Conservation (phyloP, 2,888 invertebrate genomes). For the Eupithecia insigniata region DNA sequence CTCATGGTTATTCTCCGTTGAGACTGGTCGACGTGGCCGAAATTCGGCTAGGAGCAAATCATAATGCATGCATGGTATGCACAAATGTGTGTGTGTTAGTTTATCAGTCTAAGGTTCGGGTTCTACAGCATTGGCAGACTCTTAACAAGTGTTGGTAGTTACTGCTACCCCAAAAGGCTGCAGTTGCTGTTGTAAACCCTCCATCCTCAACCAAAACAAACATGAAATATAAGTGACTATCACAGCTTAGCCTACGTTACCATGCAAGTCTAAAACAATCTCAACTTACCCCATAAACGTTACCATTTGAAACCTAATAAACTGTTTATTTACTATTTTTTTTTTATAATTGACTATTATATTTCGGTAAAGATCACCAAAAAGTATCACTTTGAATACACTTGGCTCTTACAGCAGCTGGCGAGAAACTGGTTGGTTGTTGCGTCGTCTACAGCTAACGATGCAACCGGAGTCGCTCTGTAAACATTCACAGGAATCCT, state of each 20-base stretch:
- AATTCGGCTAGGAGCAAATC: neutral
- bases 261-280: conserved; percentile 1
- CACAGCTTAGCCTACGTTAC: neutral
- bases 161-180: neutral
- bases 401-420: conserved; percentile 67
- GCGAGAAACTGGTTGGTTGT: conserved; percentile 67
- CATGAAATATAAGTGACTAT: neutral
- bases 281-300: conserved; percentile 13
- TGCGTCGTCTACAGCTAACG: conserved; percentile 64
- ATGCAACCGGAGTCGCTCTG: conserved; percentile 76
- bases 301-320: conserved; percentile 1
- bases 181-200: neutral
- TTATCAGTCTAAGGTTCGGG: neutral
- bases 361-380: conserved; percentile 19
- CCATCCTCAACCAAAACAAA: neutral
- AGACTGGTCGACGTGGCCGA: neutral
- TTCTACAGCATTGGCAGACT: conserved; percentile 1
- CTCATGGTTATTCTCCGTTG: too few relatives aligned
- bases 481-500: conserved; percentile 82
- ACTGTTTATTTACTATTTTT: conserved; percentile 16
- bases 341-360: neutral
- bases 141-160: neutral
- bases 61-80: neutral
- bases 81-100: neutral
- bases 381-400: conserved; percentile 38